Conservation (phyloP, 2,113 vertebrate genomes). For the Cricetomys ansorgei region DNA sequence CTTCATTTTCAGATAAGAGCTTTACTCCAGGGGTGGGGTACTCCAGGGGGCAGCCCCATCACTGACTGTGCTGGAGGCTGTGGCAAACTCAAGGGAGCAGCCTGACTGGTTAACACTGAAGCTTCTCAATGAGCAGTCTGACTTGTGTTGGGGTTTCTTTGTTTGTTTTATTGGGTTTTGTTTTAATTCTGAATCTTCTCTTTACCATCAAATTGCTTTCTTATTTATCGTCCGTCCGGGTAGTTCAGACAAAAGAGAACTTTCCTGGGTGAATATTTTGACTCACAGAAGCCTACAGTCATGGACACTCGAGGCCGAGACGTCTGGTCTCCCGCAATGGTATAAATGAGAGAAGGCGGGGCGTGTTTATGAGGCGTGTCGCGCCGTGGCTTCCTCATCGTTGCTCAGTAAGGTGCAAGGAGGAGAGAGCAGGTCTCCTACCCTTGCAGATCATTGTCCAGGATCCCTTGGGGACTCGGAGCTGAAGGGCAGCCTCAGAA, state of each 20-base stretch:
- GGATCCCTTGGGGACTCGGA: not conserved
- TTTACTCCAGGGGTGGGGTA: not conserved
- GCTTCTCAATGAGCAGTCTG: fast-evolving
- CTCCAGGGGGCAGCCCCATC: not conserved
- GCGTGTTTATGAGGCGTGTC: no score
- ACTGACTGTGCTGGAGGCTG: not conserved
- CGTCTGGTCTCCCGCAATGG: fast-evolving
- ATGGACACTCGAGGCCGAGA: fast-evolving
- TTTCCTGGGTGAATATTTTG: no score
- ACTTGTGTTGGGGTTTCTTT: not conserved
- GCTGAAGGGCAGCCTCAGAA: not conserved
- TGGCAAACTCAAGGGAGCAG: fast-evolving
- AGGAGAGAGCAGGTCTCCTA: not conserved
- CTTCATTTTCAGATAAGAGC: slow-evolving; percentile 12
- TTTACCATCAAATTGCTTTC: not conserved
- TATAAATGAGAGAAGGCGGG: not conserved
- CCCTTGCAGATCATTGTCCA: fast-evolving
- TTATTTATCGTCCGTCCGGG: not conserved
- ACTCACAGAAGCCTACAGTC: not conserved
- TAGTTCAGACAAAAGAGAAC: not conserved
- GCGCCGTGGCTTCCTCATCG: fast-evolving
- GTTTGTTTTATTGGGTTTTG: not conserved
- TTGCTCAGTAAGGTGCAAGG: not conserved
- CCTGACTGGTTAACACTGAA: fast-evolving
- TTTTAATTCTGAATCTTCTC: not conserved